Conservation (phyloP, 1,140 invertebrate species). For the Cotesia typhae region DNA sequence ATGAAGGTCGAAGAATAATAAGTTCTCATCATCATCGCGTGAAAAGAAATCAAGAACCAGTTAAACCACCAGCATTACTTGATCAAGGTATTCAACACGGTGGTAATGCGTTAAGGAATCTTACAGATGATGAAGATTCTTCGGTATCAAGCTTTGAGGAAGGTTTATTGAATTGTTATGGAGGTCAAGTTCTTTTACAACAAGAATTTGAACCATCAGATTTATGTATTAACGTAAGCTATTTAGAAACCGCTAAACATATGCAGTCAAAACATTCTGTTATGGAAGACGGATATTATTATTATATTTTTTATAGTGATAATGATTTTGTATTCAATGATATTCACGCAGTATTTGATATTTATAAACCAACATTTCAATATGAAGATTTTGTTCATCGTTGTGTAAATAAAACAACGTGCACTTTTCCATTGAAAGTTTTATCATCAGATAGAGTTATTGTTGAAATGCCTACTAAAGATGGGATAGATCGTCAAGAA, state of each 20-base stretch:
- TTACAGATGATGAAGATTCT: constrained; percentile 67
- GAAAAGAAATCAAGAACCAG: constrained; percentile 65
- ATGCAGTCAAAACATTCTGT: constrained; percentile 75
- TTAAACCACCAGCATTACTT: constrained; percentile 68
- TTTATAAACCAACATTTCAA: constrained; percentile 82
- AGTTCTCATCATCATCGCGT: constrained; percentile 35
- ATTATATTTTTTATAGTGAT: constrained; percentile 87
- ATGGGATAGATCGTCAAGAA: constrained; percentile 76
- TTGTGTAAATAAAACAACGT: constrained; percentile 80
- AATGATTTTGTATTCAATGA: constrained; percentile 81
- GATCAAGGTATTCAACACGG: constrained; percentile 79
- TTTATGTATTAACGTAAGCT: constrained; percentile 73
- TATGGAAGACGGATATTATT: constrained; percentile 79
- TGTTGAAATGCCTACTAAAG: constrained; percentile 81
- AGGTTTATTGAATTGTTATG: constrained; percentile 77
- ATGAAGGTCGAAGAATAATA: constrained; percentile 27
- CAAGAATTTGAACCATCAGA: constrained; percentile 74
- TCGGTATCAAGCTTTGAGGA: constrained; percentile 82
- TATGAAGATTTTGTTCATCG: constrained; percentile 76
- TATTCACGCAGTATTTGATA: constrained; percentile 84
- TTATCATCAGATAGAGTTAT: constrained; percentile 79
- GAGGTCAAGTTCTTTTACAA: constrained; percentile 75
- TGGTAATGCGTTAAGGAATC: constrained; percentile 72
- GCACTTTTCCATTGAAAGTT: constrained; percentile 74
- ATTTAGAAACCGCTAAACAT: constrained; percentile 73